These are phyloP conservation scores for Pycnomerus fuliginosus DNA, from an alignment of 2,888 invertebrate genomes.

Conservation along the genomic window DNA sequence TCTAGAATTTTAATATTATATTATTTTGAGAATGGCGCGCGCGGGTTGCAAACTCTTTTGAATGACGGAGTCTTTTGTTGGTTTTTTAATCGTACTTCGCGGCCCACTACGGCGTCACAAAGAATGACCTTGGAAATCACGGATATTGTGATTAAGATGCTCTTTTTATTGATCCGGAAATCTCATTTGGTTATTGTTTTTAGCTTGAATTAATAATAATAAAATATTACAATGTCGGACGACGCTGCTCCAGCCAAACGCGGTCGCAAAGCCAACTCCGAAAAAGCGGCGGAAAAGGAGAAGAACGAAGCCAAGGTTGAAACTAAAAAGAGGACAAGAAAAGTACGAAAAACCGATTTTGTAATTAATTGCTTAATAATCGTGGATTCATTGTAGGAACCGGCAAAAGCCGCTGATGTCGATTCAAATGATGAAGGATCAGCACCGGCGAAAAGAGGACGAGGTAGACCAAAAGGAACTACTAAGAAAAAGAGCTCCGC, in stretches of 20 bases:
- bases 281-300: conserved; percentile 34
- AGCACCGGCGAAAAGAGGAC: conserved; percentile 56
- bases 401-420: conserved; percentile 35
- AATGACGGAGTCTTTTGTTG: conserved; percentile 25
- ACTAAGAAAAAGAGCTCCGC: conserved; percentile 53
- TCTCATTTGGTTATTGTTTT: not conserved
- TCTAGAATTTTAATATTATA: conserved; percentile 50
- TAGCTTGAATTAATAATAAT: too few species aligned
- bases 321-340: conserved; percentile 37
- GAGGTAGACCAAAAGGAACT: conserved; percentile 59
- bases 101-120: too few species aligned
- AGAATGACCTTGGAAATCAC: too few species aligned
- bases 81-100: too few species aligned
- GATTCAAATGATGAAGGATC: conserved; percentile 40
- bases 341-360: conserved; percentile 25
- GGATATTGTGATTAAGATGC: not conserved
- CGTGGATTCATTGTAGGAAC: conserved; percentile 6
- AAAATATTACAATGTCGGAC: conserved; percentile 46
- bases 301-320: conserved; percentile 35
- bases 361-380: conserved; percentile 1
- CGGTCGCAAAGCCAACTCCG: conserved; percentile 49
- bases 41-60: conserved; percentile 39
- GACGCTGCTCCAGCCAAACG: conserved; percentile 52
- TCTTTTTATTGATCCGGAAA: too few species aligned
- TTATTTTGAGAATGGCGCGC: conserved; percentile 51